Percentiles rank a stretch among this genome's conserved stretches.
Conservation (phyloP, 2,797 vertebrate species). For the Bufotes viridis region DNA sequence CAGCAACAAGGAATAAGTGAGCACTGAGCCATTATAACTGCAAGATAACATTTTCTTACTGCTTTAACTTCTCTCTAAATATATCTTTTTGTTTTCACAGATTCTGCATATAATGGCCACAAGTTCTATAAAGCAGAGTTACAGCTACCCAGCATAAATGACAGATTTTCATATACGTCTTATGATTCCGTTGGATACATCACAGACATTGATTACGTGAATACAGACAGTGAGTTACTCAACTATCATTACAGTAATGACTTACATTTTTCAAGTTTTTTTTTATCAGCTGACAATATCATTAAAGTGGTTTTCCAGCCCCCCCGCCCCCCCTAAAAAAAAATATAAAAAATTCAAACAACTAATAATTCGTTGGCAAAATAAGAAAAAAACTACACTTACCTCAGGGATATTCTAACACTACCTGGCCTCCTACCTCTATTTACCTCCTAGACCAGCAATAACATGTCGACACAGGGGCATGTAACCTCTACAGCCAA, state of each 20-base stretch:
- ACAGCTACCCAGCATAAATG: background rate
- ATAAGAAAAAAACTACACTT: no score
- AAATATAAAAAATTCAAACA: no score
- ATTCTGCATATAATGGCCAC: background rate
- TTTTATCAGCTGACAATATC: background rate
- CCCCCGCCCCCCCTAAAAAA: no score
- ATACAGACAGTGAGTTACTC: background rate
- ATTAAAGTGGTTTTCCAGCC: background rate
- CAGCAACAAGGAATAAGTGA: background rate
- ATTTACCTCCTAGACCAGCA: no score
- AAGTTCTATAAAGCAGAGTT: background rate
- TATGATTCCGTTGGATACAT: slow-evolving; percentile 29
- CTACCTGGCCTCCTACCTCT: no score
- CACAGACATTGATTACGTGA: background rate
- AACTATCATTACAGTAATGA: background rate
- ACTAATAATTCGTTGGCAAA: no score
- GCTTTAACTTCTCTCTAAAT: background rate
- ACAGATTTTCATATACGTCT: slow-evolving; percentile 29
- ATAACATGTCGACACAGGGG: no score
- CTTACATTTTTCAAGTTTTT: background rate
- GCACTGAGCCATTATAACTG: background rate
- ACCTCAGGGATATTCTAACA: no score
- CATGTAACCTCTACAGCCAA: no score
- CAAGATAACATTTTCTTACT: background rate
- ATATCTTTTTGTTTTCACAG: slow-evolving; percentile 22